Evolutionary conservation across 1,140 invertebrate genomes (phyloP).

Genomic region (Lepidurus packardi): DNA sequence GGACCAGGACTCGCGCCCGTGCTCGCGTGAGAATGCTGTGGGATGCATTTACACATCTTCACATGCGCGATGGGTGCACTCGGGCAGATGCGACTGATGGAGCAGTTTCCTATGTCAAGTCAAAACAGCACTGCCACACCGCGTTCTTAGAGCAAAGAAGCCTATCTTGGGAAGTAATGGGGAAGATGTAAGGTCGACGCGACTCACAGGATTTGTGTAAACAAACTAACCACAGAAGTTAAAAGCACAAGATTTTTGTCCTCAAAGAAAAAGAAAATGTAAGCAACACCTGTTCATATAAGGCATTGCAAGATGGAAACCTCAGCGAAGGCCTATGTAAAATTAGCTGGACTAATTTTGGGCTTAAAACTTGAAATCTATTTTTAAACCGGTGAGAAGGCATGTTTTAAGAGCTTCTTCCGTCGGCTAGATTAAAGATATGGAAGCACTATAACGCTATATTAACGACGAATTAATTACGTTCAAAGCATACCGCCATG

Average conservation of each 20-base stretch:
- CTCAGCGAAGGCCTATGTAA: background rate
- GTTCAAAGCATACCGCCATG: constrained; percentile 16
- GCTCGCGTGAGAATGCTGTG: background rate
- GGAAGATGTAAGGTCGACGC: background rate
- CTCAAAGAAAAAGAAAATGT: background rate
- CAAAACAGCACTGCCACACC: constrained; percentile 17
- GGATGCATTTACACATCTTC: constrained; percentile 3
- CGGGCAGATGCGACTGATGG: background rate
- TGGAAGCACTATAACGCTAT: background rate
- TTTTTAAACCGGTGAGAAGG: background rate
- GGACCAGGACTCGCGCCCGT: background rate
- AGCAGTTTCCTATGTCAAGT: background rate
- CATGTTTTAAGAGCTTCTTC: background rate
- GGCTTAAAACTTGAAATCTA: background rate
- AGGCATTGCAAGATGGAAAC: too few species aligned
- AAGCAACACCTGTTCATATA: background rate
- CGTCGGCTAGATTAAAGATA: constrained; percentile 2
- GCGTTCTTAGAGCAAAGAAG: background rate
- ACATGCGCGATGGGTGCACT: constrained; percentile 17
- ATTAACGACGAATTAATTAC: background rate
- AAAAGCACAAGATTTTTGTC: background rate
- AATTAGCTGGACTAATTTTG: background rate
- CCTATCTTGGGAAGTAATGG: constrained; percentile 10
- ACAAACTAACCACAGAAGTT: background rate
- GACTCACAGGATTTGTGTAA: background rate